phyloP scores from a whole-genome alignment of 2,113 vertebrate genomes.

The Argyrosomus japonicus region DNA sequence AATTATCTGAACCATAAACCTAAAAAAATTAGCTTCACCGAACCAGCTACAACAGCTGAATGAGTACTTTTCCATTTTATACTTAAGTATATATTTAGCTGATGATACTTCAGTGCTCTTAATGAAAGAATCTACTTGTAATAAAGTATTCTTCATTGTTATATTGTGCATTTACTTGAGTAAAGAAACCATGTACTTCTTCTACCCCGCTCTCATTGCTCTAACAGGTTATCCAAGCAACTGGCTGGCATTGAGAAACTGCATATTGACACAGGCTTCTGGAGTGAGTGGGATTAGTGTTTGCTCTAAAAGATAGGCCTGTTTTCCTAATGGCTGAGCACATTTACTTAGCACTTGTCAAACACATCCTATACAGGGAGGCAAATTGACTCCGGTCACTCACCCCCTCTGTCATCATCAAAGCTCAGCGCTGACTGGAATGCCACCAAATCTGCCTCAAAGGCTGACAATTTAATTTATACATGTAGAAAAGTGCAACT shows the following conservation, averaged over 20 bases:
- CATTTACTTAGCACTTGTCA: constrained; percentile 80
- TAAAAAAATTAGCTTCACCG: neutral
- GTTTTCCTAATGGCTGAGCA: constrained; percentile 75
- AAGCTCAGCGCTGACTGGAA: constrained; percentile 30
- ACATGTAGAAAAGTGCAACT: too few species aligned
- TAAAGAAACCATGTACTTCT: neutral
- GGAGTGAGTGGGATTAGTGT: constrained; percentile 75
- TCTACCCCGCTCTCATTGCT: neutral
- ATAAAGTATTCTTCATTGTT: neutral
- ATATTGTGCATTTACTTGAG: neutral
- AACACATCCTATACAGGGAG: constrained; percentile 69
- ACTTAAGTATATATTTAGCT: neutral
- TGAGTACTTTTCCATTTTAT: too few species aligned
- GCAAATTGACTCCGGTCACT: constrained; percentile 67
- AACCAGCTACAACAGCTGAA: too few species aligned
- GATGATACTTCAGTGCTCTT: neutral
- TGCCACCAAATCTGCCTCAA: constrained; percentile 1
- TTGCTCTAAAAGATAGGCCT: constrained; percentile 78
- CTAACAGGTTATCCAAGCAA: constrained; percentile 33
- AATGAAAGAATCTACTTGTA: neutral
- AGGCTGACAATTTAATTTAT: neutral
- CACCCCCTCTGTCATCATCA: constrained; percentile 30
- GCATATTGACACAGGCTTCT: constrained; percentile 71
- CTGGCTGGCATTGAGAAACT: constrained; percentile 42
- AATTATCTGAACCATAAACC: too few species aligned